Conservation (phyloP, 1,140 invertebrate genomes). For the Aphelenchoides avenae region DNA sequence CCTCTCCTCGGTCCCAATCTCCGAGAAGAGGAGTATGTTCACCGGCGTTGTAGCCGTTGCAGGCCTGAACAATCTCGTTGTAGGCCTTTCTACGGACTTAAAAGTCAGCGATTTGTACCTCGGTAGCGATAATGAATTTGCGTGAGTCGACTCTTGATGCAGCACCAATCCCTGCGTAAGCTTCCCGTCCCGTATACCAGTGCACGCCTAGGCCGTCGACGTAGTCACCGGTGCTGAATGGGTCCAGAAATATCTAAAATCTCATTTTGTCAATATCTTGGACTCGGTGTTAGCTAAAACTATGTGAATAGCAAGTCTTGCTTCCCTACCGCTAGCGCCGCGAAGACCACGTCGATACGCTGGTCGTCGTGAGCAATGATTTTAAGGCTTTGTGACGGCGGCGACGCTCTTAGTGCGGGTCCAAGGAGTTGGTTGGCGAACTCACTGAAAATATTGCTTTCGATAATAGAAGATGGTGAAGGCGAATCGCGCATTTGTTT, state of each 20-base stretch:
- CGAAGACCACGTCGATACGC: conserved; percentile 65
- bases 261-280: neutral
- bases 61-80: too few species aligned
- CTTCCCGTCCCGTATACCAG: too few species aligned
- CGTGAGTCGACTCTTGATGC: conserved; percentile 67
- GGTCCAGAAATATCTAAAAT: conserved; percentile 63
- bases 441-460: conserved; percentile 45
- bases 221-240: conserved; percentile 67
- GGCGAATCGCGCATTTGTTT: too few species aligned
- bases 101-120: too few species aligned
- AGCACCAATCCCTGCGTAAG: conserved; percentile 61
- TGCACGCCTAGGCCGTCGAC: conserved; percentile 76
- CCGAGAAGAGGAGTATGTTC: conserved; percentile 30
- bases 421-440: conserved; percentile 46
- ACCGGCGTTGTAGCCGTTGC: conserved; percentile 15
- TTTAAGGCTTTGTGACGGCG: conserved; percentile 28
- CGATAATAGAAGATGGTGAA: too few species aligned
- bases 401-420: conserved; percentile 28
- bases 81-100: too few species aligned
- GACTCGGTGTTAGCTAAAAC: too few species aligned
- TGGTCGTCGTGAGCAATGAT: conserved; percentile 56
- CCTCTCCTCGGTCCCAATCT: conserved; percentile 26
- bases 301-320: neutral
- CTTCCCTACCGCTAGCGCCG: conserved; percentile 63
- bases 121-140: conserved; percentile 73